A percentile compares a stretch with the other conserved stretches of the same genome.
Evolutionary conservation across 2,113 vertebrate genomes (phyloP).

Genomic region (Mixornis gularis): DNA sequence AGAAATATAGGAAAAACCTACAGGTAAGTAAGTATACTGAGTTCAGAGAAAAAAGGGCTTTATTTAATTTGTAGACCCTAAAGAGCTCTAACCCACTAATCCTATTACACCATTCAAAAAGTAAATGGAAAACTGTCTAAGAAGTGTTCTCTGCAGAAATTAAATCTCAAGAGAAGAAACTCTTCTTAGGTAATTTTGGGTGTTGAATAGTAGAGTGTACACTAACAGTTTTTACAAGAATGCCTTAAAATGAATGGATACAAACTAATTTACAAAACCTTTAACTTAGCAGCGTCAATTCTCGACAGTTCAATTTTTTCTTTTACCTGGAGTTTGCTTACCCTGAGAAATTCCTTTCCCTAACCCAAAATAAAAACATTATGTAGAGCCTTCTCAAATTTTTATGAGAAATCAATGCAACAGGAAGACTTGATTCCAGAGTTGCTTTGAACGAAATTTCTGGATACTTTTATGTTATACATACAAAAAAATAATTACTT

Average conservation of each 20-base stretch:
- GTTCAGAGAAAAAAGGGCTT: background rate
- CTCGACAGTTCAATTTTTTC: background rate
- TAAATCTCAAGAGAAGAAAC: background rate
- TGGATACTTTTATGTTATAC: background rate
- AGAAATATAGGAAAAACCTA: background rate
- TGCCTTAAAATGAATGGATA: background rate
- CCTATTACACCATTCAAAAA: background rate
- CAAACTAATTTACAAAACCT: background rate
- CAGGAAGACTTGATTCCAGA: background rate
- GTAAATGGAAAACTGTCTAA: background rate
- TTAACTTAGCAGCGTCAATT: background rate
- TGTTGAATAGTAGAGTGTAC: background rate
- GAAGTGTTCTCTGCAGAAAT: background rate
- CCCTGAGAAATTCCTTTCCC: background rate
- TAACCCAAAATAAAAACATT: background rate
- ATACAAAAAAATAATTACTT: background rate
- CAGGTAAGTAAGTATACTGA: background rate
- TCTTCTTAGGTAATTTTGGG: background rate
- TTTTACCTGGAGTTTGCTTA: background rate
- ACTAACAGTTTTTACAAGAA: background rate
- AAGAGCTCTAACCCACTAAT: background rate
- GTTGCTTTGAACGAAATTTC: background rate
- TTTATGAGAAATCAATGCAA: background rate
- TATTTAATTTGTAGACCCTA: background rate
- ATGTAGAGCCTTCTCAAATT: background rate